phyloP scores from a whole-genome alignment of 2,797 vertebrate genomes.

The Siniperca scherzeri region DNA sequence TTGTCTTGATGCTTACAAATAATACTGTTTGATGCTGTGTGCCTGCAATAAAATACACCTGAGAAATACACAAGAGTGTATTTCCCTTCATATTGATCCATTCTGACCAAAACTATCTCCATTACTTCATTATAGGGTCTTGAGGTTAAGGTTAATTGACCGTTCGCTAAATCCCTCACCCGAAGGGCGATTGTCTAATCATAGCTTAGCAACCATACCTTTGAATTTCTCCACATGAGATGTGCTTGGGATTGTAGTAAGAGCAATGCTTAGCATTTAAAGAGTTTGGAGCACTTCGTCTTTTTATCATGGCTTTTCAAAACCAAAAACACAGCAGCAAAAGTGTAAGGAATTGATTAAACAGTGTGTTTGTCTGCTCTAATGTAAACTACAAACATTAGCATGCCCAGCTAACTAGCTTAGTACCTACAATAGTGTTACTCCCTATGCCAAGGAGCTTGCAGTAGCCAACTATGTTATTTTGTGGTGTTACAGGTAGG shows the following conservation, averaged over 20 bases:
- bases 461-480: too few species aligned
- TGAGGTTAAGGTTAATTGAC: not conserved
- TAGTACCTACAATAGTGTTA: too few species aligned
- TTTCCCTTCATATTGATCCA: not conserved
- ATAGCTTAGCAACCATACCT: not conserved
- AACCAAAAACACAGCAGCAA: not conserved
- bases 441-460: too few species aligned
- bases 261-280: not conserved
- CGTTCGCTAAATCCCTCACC: not conserved
- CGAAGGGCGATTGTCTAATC: not conserved
- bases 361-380: not conserved
- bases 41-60: constrained; percentile 5
- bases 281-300: not conserved
- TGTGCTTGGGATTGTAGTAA: not conserved
- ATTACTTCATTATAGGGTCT: not conserved
- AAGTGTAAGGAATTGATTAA: not conserved
- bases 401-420: not conserved
- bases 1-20: not conserved
- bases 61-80: not conserved
- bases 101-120: not conserved
- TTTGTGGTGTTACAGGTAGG: too few species aligned
- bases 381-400: not conserved
- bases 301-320: not conserved
- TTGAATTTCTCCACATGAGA: not conserved
- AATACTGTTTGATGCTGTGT: not conserved